Evolutionary conservation across 2,888 invertebrate species (phyloP), one percentile per base, ranked within the genome.

Genomic region (Ptychoptera contaminata): DNA sequence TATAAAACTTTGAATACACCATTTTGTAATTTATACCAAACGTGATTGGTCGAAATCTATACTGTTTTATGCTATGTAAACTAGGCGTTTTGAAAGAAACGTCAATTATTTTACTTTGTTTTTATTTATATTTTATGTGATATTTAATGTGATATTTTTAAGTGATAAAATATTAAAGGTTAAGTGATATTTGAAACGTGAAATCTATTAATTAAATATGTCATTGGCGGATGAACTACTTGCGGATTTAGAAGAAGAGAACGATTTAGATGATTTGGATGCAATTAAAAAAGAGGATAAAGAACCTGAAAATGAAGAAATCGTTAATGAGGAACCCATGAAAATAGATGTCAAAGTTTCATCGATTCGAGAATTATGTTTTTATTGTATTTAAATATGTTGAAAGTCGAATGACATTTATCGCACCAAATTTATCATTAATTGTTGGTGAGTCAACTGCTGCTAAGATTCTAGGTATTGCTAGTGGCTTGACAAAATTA

Each of bases 391-490:
- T 86, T 62, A 86, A 92, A 58, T 97, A 94, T 67, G 97, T 99
- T 1, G 98, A 99, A 63, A 93, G 96, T 52, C 74, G 97, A 55
- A 99, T 98, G 98, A 84, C 93, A 6, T 93, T 94, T 58, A 97
- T 99, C 57, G 98, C 98, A 2, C 98, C 98, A 8, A 99, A 99
- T 67, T 72, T 98, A 32, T 93, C 96, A 1, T 79, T 84, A 51
- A 93, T 99, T 60, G 83, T 97, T 46, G 76, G 76, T n/a, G 65
- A 65, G 2, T 65, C 65, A 10, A 65, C 64, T 1, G 65, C 65
- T 5, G 65, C 65, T 5, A 65, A 65, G 42, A 51, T 65, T 4
- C 48, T 97, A 86, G 97, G 94, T 49, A 82, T 93, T 38, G 98
- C 98, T 6, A 98, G 98, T 39, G 98, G 98, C 2, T 66, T 99